Base-by-base conservation (phyloP, 1,140 invertebrate species). In the Drosophila santomea region DNA sequence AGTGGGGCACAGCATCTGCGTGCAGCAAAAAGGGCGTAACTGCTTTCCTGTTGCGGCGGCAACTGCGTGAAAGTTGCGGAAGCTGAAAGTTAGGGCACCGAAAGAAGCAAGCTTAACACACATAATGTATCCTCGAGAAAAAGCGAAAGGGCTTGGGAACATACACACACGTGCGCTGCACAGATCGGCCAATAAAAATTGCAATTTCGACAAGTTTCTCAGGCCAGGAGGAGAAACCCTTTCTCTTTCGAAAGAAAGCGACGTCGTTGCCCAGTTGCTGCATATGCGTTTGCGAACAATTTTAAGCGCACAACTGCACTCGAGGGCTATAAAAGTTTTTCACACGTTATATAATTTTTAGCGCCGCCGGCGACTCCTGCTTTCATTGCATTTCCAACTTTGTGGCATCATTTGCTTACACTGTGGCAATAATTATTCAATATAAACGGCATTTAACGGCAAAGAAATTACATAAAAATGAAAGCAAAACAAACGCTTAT, bases 241-340 rank as follows among this genome's bases (percentile, higher is more conserved):
- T 90, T 90, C 86, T 90, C 88, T 90, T 90, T 90, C 77, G 35
- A 90, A 89, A 90, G 88, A 90, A 90, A 90, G 86, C 75, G 68
- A 48, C 32, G 32, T 2, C 75, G 47, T 32, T 62, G 48, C 23
- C 35, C 50, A 48, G 48, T 45, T 48, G 41, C 59, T 58, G 68
- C 60, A 66, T 84, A 73, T 80, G 48, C 58, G 71, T 75, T 32
- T 69, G 58, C 12, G 23, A 11, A 55, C 63, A 62, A 62, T 63
- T 82, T 69, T 57, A 12, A 56, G 58, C 62, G 23, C 71, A 48
- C 59, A 72, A 86, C 67, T 88, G 83, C 83, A 88, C 75, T 83
- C 48, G 56, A 60, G 63, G 44, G 66, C 44, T 63, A 77, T 69
- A 77, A 84, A 67, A 74, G 82, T 79, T 83, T 79, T 88, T 88